Base-by-base conservation (phyloP, 30 jellyfish, hydroid and myxozoan genomes). In the Pelagia noctiluca region DNA sequence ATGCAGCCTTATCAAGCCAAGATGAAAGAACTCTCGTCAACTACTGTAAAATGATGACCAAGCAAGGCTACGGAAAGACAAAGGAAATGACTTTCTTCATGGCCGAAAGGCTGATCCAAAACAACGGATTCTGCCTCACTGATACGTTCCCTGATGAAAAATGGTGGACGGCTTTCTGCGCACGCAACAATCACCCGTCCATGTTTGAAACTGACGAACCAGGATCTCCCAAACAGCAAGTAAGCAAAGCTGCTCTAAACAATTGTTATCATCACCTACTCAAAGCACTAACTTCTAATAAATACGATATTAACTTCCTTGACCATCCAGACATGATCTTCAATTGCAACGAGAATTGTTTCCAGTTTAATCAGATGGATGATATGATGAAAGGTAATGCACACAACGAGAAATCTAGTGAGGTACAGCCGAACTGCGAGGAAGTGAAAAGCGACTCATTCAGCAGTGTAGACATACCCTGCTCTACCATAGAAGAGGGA, bases 91-190 rank as follows among this genome's bases (percentile, higher is more conserved):
- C 62, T 52, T 38, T 77, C 69, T 60, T 32, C 80, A 77, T 77
- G 89, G 89, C 89, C 3, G 65, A 80, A 1, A 77, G 62, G 68
- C 24, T 75, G 28, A 36, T 46, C 48, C 67, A 57, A 32, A 77
- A 57, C 33, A 77, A 61, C 37, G 89, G 89, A 1, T 33, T 22
- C 19, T 42, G 52, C 18, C 25, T 16, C 24, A 76, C 65, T n/a
- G 89, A 77, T 8, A 70, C 38, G 10, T 35, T 77, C 23, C 80
- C 89, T 0, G 38, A 25, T 36, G 80, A 61, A 32, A 61, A 60
- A 25, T 77, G 89, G 89, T 77, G 89, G 89, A 79, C 19, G 22
- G 60, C 89, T 35, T 77, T 77, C 24, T 77, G 89, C 30, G 64
- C 89, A 1, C 46, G 89, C 3, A 35, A 77, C 70, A 77, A 77